Evolutionary conservation across 1,140 invertebrate species (phyloP).

Genomic region (Hypsibius dujardini): DNA sequence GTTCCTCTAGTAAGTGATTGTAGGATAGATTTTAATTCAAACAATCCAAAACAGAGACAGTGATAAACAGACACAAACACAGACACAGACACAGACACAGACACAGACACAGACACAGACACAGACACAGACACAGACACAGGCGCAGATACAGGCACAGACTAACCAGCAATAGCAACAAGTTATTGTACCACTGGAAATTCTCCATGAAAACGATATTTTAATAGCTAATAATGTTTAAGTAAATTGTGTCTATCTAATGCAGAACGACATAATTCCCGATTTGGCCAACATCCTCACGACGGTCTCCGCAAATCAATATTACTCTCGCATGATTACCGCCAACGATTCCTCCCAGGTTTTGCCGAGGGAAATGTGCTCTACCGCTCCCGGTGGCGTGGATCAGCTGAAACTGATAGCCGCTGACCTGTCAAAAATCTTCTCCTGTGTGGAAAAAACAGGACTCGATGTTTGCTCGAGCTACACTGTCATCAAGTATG

Average conservation of each 20-base stretch:
- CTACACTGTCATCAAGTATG: conserved; percentile 1
- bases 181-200: no score
- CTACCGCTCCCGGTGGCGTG: background rate
- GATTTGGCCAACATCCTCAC: background rate
- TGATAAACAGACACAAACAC: no score
- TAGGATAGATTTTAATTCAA: background rate
- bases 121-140: background rate
- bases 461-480: background rate
- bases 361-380: background rate
- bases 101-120: background rate
- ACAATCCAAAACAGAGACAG: no score
- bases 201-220: no score
- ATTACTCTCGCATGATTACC: background rate
- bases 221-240: background rate
- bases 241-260: background rate
- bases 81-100: no score
- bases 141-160: no score
- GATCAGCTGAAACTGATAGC: background rate
- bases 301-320: background rate
- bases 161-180: no score
- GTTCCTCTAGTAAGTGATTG: background rate
- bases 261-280: background rate
- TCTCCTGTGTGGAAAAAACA: background rate
- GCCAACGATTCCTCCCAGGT: background rate
- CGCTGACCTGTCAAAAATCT: background rate